Conservation (phyloP, 2,113 vertebrate genomes). For the Collichthys lucidus region DNA sequence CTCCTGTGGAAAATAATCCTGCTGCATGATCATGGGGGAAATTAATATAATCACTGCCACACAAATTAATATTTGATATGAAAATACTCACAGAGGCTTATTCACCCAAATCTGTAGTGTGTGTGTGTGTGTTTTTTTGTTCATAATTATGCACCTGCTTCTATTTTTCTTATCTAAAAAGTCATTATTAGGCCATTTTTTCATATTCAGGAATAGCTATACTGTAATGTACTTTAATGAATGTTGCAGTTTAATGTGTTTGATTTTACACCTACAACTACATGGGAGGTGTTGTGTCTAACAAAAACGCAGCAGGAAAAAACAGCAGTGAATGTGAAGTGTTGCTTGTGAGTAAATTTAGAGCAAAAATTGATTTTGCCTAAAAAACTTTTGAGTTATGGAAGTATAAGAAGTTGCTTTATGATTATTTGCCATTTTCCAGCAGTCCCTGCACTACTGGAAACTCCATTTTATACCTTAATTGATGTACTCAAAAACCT, state of each 20-base stretch:
- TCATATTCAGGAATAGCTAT: not conserved
- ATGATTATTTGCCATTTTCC: constrained; percentile 54
- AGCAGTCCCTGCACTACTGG: constrained; percentile 37
- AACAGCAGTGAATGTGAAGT: constrained; percentile 1
- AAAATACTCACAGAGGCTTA: constrained; percentile 8
- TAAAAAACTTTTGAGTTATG: constrained; percentile 21
- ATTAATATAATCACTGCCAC: constrained; percentile 37
- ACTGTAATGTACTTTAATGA: too few relatives aligned
- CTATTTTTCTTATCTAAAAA: not conserved
- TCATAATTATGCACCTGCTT: not conserved
- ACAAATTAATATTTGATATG: constrained; percentile 36
- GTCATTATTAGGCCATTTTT: not conserved
- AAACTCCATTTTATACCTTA: constrained; percentile 61
- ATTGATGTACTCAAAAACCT: constrained; percentile 72
- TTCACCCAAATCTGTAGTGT: not conserved
- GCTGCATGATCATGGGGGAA: constrained; percentile 29
- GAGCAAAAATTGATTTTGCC: constrained; percentile 13
- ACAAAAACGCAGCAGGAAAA: not conserved
- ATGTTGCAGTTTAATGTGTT: not conserved
- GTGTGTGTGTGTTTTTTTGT: not conserved
- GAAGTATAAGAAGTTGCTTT: constrained; percentile 34
- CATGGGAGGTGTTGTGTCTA: not conserved
- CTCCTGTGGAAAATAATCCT: constrained; percentile 12
- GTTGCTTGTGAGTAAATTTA: constrained; percentile 17
- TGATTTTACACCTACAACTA: not conserved